Conservation (phyloP, 2,797 vertebrate genomes). For the Lophotriccus pileatus region DNA sequence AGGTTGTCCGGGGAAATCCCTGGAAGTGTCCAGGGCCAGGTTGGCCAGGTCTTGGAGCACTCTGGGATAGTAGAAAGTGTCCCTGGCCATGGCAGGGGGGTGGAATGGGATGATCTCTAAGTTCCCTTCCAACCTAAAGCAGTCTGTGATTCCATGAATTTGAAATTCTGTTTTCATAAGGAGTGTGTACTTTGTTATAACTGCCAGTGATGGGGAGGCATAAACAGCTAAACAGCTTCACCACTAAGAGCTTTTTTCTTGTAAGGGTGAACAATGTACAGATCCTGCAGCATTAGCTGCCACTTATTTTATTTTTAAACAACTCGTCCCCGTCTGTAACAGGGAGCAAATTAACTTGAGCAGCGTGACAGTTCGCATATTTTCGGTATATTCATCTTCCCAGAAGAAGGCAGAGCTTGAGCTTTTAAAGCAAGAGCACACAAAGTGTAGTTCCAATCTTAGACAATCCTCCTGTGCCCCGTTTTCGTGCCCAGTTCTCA, state of each 20-base stretch:
- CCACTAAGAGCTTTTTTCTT: background rate
- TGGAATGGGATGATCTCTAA: background rate
- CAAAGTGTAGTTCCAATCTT: background rate
- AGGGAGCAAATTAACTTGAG: background rate
- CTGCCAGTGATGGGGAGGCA: background rate
- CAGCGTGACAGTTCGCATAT: background rate
- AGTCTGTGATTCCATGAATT: background rate
- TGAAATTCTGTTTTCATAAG: background rate
- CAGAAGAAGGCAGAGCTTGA: background rate
- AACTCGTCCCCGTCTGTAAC: background rate
- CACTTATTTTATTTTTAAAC: background rate
- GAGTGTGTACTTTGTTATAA: background rate
- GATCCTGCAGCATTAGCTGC: background rate
- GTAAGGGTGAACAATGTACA: background rate
- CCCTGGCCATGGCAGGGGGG: background rate
- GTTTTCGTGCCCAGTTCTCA: background rate
- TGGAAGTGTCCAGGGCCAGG: background rate
- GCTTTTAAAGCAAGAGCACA: background rate
- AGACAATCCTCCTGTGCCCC: background rate
- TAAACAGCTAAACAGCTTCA: background rate
- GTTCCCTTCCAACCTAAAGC: background rate
- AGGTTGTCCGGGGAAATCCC: background rate
- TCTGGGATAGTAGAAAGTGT: background rate
- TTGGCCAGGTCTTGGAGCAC: background rate
- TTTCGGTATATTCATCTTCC: slow-evolving; percentile 6